Evolutionary conservation across 1,140 invertebrate species (phyloP).

Genomic region (Globodera rostochiensis): DNA sequence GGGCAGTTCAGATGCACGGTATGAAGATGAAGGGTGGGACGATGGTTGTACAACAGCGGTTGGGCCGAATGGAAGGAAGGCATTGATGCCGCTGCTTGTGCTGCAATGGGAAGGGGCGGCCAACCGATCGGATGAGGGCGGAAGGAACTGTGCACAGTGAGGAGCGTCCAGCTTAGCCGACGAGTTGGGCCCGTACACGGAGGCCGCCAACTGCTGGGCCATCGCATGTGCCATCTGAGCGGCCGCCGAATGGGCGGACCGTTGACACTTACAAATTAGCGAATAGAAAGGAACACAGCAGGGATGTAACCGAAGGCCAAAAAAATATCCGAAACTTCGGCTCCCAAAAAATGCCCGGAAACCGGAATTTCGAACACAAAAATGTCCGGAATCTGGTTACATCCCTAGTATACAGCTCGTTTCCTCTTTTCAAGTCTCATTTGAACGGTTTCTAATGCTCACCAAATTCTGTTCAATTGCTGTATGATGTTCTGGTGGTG

Average conservation of each 20-base stretch:
- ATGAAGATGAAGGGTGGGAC: not conserved
- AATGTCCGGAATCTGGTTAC: too few relatives aligned
- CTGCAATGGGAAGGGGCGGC: not conserved
- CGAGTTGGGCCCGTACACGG: not conserved
- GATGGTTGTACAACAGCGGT: not conserved
- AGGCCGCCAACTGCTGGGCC: not conserved
- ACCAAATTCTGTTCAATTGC: not conserved
- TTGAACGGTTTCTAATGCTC: not conserved
- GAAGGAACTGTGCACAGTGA: too few relatives aligned
- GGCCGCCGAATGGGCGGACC: not conserved
- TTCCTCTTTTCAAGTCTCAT: too few relatives aligned
- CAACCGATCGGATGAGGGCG: not conserved
- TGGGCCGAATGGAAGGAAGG: not conserved
- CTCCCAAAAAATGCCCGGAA: too few relatives aligned
- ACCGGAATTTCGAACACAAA: too few relatives aligned
- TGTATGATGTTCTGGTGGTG: not conserved
- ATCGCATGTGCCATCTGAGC: conserved; percentile 5
- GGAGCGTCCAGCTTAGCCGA: not conserved
- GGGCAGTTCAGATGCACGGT: too few relatives aligned
- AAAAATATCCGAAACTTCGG: too few relatives aligned
- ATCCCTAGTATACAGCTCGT: too few relatives aligned
- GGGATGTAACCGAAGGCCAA: too few relatives aligned
- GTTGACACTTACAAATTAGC: not conserved
- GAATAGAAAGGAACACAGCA: not conserved
- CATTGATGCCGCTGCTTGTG: not conserved